These are phyloP conservation scores for Crotophaga sulcirostris DNA, from an alignment of 2,113 vertebrate species.

Conservation along the genomic window DNA sequence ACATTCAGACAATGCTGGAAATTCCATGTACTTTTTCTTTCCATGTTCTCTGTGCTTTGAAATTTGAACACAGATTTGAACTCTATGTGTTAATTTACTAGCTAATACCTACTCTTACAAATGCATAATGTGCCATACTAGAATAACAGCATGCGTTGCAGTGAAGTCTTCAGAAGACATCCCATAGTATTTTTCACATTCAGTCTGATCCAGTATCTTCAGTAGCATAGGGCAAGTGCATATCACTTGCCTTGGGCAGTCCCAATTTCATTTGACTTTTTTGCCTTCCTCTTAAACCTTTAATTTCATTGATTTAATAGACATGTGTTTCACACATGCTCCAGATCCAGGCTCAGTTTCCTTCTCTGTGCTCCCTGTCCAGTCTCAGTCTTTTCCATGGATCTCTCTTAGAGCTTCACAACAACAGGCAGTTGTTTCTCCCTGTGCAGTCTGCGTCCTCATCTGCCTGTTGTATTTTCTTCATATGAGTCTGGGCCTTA, in stretches of 20 bases:
- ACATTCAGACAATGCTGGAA: not conserved
- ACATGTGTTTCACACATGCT: not conserved
- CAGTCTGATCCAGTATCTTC: not conserved
- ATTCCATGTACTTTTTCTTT: not conserved
- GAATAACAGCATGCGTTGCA: not conserved
- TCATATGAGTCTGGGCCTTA: accelerated
- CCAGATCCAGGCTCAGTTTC: not conserved
- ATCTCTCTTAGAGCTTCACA: not conserved
- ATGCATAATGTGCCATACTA: not conserved
- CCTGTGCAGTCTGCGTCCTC: not conserved
- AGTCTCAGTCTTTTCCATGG: not conserved
- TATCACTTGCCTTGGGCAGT: not conserved
- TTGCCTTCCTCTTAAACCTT: not conserved
- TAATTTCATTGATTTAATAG: not conserved
- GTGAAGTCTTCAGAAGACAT: not conserved
- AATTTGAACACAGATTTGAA: not conserved
- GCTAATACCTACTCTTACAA: not conserved
- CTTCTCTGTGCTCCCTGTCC: not conserved
- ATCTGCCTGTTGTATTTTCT: not conserved
- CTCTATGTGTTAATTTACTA: accelerated
- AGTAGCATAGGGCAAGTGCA: not conserved
- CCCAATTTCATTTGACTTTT: not conserved
- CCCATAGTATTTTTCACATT: not conserved
- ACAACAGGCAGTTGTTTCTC: not conserved
- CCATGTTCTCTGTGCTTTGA: not conserved